Percentiles rank a stretch among this genome's conserved stretches.
Evolutionary conservation across 2,888 invertebrate species (phyloP).

Genomic region (Blera fallax): DNA sequence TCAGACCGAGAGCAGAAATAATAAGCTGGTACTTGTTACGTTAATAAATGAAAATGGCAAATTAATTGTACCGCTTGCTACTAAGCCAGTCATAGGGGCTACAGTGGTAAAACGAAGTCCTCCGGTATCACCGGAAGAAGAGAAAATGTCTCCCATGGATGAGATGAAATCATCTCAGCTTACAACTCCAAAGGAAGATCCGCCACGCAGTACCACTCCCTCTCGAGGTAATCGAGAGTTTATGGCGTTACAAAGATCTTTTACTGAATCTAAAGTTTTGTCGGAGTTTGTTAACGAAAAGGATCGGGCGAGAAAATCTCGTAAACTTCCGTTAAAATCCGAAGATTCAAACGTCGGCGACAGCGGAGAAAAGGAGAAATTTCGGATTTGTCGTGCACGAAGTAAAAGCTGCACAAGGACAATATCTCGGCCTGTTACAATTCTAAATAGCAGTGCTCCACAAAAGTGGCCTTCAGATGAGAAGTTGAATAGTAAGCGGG

Average conservation of each 20-base stretch:
- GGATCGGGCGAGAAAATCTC: constrained; percentile 58
- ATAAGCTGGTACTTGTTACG: constrained; percentile 63
- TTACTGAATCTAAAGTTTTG: constrained; percentile 87
- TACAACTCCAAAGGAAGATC: constrained; percentile 17
- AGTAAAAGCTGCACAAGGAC: constrained; percentile 77
- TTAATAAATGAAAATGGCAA: constrained; percentile 65
- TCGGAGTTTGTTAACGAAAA: constrained; percentile 84
- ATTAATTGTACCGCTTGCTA: neutral
- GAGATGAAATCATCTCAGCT: neutral
- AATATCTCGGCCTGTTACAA: neutral
- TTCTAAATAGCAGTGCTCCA: constrained; percentile 20
- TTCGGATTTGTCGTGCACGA: constrained; percentile 75
- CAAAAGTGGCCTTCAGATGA: constrained; percentile 75
- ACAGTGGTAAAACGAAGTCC: neutral
- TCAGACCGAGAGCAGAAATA: constrained; percentile 53
- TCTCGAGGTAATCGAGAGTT: constrained; percentile 83
- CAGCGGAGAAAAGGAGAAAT: constrained; percentile 25
- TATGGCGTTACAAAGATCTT: constrained; percentile 85
- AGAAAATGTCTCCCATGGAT: neutral
- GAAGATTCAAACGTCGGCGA: constrained; percentile 20
- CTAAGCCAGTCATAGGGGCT: neutral
- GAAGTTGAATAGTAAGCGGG: constrained; percentile 74
- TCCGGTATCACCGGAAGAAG: neutral
- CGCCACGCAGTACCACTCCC: constrained; percentile 75
- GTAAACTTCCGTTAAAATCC: constrained; percentile 59